phyloP scores from a whole-genome alignment of 2,113 vertebrate genomes.

The Rhinopomastus cyanomelas region DNA sequence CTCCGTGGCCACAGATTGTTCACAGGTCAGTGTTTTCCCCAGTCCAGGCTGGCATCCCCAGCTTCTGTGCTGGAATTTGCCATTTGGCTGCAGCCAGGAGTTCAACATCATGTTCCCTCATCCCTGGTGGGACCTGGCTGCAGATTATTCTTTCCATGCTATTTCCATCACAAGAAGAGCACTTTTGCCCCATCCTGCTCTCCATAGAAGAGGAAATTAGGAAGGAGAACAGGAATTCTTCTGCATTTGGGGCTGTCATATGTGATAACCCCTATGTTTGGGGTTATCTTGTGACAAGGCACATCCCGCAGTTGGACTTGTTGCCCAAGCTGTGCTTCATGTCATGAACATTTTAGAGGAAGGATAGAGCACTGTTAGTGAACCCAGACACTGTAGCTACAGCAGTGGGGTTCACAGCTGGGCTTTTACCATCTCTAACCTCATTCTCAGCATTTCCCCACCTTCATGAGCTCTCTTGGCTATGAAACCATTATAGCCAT shows the following conservation, averaged over 20 bases:
- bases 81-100: slow-evolving; percentile 41
- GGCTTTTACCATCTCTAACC: background rate
- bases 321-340: background rate
- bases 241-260: background rate
- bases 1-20: background rate
- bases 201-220: slow-evolving; percentile 1
- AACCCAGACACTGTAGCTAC: background rate
- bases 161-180: slow-evolving; percentile 23
- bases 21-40: accelerated
- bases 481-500: background rate
- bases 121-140: slow-evolving; percentile 13
- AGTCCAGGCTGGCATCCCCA: background rate
- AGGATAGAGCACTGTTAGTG: background rate
- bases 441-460: background rate
- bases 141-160: background rate
- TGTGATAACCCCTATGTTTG: background rate
- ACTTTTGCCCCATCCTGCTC: background rate
- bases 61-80: background rate
- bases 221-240: background rate
- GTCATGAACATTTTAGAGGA: background rate
- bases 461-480: background rate
- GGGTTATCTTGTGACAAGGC: background rate
- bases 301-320: background rate
- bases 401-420: background rate
- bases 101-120: background rate